phyloP scores from a whole-genome alignment of 2,113 vertebrate genomes.

The Pluvialis apricaria region DNA sequence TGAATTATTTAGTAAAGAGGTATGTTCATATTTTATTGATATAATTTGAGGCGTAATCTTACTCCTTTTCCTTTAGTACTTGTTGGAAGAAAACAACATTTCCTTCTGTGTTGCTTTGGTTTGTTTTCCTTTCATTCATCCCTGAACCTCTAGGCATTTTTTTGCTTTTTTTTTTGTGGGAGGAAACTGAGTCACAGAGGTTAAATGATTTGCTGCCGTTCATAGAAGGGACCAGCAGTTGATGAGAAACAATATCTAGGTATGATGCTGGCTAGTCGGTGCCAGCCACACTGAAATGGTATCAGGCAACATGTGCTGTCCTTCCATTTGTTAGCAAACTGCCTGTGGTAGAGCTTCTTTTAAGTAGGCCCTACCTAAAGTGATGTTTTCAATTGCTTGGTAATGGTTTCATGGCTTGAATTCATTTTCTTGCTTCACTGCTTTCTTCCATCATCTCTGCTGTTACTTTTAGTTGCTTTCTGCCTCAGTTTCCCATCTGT shows the following conservation, averaged over 20 bases:
- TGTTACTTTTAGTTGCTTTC: not conserved
- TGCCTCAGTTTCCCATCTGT: not conserved
- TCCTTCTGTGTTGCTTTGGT: not conserved
- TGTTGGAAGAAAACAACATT: constrained; percentile 6
- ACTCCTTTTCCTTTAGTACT: not conserved
- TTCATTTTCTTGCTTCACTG: not conserved
- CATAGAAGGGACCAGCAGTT: not conserved
- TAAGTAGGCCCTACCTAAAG: not conserved
- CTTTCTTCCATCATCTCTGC: not conserved
- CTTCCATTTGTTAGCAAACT: not conserved
- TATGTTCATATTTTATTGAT: constrained; percentile 35
- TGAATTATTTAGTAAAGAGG: constrained; percentile 47
- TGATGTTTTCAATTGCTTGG: not conserved
- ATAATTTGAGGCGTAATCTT: constrained; percentile 16
- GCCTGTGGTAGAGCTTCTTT: fast-evolving
- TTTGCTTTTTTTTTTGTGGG: not conserved
- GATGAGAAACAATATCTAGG: not conserved
- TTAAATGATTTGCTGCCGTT: not conserved
- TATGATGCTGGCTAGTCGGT: not conserved
- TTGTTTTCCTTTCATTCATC: constrained; percentile 8
- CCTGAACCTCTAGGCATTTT: not conserved
- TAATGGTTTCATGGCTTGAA: not conserved
- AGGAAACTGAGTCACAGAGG: not conserved
- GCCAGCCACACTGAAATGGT: not conserved
- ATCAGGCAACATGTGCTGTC: not conserved